Evolutionary conservation across 1,140 invertebrate genomes (phyloP).

Genomic region (Rhyacophila brunnea): DNA sequence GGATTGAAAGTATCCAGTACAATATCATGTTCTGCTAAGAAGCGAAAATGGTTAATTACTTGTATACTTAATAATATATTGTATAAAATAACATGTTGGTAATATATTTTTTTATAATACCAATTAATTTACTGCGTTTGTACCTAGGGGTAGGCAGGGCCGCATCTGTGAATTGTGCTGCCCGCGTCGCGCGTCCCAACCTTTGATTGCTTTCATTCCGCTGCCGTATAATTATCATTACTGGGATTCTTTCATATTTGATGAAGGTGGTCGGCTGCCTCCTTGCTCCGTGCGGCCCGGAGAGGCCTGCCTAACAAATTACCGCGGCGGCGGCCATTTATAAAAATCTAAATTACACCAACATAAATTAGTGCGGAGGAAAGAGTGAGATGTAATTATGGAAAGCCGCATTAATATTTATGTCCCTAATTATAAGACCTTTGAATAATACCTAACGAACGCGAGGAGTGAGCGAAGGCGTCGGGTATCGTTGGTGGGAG

Average conservation of each 20-base stretch:
- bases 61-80: too few species aligned
- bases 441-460: constrained; percentile 37
- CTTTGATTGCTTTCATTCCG: neutral
- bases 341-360: constrained; percentile 37
- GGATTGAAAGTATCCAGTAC: too few species aligned
- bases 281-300: constrained; percentile 1
- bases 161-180: too few species aligned
- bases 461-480: constrained; percentile 26
- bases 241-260: constrained; percentile 36
- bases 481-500: constrained; percentile 7
- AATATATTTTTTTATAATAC: too few species aligned
- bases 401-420: constrained; percentile 37
- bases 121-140: too few species aligned
- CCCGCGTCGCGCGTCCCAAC: too few species aligned
- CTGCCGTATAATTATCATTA: constrained; percentile 36
- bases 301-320: constrained; percentile 31
- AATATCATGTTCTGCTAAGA: too few species aligned
- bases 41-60: too few species aligned
- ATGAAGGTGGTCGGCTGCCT: constrained; percentile 24
- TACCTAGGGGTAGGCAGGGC: too few species aligned
- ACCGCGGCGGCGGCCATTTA: constrained; percentile 34
- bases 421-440: constrained; percentile 37
- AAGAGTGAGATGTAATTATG: constrained; percentile 37
- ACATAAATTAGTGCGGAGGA: constrained; percentile 37
- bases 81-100: too few species aligned